These are phyloP conservation scores for Sus cebifrons DNA, from an alignment of 2,797 vertebrate genomes.

Conservation along the genomic window DNA sequence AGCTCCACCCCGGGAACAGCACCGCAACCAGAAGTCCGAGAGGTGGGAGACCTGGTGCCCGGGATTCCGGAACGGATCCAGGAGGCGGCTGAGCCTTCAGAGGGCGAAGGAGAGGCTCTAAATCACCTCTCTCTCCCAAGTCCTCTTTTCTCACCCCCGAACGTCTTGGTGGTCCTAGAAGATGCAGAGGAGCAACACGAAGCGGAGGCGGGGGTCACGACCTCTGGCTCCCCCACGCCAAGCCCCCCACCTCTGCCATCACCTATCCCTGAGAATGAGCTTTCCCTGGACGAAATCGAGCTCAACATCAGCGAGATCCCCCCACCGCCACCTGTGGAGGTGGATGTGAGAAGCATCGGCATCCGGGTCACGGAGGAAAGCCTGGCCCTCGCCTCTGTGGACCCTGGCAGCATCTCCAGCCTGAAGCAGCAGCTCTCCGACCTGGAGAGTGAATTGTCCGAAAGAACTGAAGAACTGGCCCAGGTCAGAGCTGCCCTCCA, in stretches of 20 bases:
- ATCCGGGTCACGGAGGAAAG: conserved; percentile 71
- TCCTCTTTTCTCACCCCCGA: conserved; percentile 75
- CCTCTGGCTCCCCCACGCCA: conserved; percentile 26
- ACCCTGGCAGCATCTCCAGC: conserved; percentile 71
- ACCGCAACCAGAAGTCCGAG: conserved; percentile 79
- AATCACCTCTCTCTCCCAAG: conserved; percentile 89
- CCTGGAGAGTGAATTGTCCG: conserved; percentile 93
- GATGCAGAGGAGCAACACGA: conserved; percentile 62
- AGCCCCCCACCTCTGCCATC: conserved; percentile 82
- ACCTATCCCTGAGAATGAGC: conserved; percentile 68
- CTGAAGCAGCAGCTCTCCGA: conserved; percentile 92
- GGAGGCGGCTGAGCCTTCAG: conserved; percentile 90
- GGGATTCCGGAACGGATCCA: conserved; percentile 90
- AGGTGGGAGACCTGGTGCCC: conserved; percentile 91
- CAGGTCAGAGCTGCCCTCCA: conserved; percentile 91
- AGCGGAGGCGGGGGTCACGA: background rate
- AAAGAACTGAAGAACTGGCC: conserved; percentile 93
- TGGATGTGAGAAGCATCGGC: conserved; percentile 50
- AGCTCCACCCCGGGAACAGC: background rate
- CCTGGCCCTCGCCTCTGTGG: conserved; percentile 71
- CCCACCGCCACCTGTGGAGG: conserved; percentile 42
- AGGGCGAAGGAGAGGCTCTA: conserved; percentile 86
- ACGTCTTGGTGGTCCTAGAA: conserved; percentile 81
- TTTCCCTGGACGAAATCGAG: conserved; percentile 75
- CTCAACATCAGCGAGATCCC: conserved; percentile 79